A percentile compares a stretch with the other conserved stretches of the same genome.
Conservation (phyloP, 2,797 vertebrate genomes). For the Synanceia verrucosa region DNA sequence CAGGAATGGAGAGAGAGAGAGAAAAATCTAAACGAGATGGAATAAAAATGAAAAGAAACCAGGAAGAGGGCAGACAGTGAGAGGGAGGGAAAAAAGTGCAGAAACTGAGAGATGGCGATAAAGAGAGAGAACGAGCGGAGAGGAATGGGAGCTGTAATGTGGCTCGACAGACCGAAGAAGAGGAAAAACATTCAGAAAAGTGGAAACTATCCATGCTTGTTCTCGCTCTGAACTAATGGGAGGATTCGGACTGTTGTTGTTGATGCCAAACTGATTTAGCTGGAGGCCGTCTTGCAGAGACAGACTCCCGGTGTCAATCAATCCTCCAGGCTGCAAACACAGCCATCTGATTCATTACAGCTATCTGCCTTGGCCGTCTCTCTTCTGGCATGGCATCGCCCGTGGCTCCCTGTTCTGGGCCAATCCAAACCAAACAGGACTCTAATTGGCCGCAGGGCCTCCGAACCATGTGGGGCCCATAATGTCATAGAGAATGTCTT, state of each 20-base stretch:
- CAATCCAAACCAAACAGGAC: constrained; percentile 61
- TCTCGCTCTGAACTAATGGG: constrained; percentile 56
- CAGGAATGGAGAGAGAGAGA: neutral
- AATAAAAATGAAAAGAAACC: constrained; percentile 31
- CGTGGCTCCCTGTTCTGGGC: constrained; percentile 53
- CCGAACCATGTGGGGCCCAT: constrained; percentile 36
- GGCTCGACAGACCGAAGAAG: constrained; percentile 40
- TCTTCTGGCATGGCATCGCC: constrained; percentile 63
- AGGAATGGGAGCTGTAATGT: constrained; percentile 49
- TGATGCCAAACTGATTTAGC: constrained; percentile 69
- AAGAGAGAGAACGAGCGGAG: constrained; percentile 43
- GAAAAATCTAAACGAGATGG: neutral
- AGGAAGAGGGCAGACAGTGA: constrained; percentile 5
- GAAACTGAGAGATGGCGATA: constrained; percentile 15
- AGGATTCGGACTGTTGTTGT: constrained; percentile 62
- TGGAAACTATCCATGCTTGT: constrained; percentile 54
- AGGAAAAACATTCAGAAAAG: constrained; percentile 52
- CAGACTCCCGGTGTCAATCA: constrained; percentile 72
- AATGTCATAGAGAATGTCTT: constrained; percentile 38
- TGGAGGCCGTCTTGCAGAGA: constrained; percentile 59
- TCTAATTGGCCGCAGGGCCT: constrained; percentile 52
- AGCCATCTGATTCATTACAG: constrained; percentile 69
- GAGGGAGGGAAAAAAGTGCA: neutral
- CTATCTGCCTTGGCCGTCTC: constrained; percentile 66
- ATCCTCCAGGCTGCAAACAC: constrained; percentile 70